Percentiles rank a stretch among this genome's conserved stretches.
Evolutionary conservation across 2,888 invertebrate genomes (phyloP).

Genomic region (Nemurella pictetii): DNA sequence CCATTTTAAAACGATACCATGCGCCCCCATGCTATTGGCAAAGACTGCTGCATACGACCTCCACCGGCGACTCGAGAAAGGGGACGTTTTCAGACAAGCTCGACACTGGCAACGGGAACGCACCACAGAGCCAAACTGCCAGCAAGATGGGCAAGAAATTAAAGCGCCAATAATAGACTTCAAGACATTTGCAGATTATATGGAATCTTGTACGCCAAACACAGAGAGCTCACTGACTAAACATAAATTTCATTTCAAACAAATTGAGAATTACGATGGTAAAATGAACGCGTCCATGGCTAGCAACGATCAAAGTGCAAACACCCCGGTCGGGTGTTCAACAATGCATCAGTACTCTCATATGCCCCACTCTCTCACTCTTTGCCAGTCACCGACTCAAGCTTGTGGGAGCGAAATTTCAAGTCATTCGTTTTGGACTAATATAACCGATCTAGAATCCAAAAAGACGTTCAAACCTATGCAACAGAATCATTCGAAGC

Average conservation of each 20-base stretch:
- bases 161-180: not conserved
- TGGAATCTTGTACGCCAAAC: not conserved
- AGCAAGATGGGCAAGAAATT: not conserved
- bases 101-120: not conserved
- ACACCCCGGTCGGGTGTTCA: no score
- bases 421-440: not conserved
- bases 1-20: not conserved
- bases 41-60: not conserved
- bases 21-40: not conserved
- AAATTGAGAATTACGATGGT: no score
- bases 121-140: not conserved
- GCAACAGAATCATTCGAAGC: not conserved
- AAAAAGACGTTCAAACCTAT: not conserved
- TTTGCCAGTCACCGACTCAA: no score
- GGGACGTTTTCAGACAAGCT: not conserved
- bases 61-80: not conserved
- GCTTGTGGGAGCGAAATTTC: not conserved
- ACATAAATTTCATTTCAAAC: not conserved
- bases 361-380: no score
- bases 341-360: no score
- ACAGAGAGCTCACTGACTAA: not conserved
- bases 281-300: no score
- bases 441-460: not conserved
- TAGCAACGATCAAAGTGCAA: no score
- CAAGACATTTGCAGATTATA: not conserved